phyloP scores from a whole-genome alignment of 2,113 vertebrate species.

The Cheilinus undulatus region DNA sequence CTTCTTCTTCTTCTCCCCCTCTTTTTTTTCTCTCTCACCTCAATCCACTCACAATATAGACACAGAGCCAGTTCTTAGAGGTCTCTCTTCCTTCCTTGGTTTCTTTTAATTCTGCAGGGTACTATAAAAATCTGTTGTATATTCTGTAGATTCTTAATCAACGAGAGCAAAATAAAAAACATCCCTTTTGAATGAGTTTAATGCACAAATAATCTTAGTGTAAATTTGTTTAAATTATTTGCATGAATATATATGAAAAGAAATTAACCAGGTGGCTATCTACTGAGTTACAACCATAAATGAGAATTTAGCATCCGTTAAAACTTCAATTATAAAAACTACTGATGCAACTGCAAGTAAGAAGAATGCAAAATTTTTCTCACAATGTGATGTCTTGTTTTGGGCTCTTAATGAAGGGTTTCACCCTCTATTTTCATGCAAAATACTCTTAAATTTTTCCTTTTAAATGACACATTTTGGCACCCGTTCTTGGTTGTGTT shows the following conservation, averaged over 20 bases:
- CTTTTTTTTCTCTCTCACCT: slow-evolving; percentile 28
- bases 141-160: no score
- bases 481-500: no score
- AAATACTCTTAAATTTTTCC: no score
- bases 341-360: not conserved
- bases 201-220: not conserved
- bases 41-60: slow-evolving; percentile 57
- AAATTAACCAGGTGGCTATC: not conserved
- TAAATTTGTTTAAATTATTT: not conserved
- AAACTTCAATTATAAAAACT: not conserved
- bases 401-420: no score
- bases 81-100: slow-evolving; percentile 16
- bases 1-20: slow-evolving; percentile 34
- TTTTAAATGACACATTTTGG: no score
- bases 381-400: not conserved
- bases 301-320: not conserved
- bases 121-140: slow-evolving; percentile 16
- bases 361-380: not conserved
- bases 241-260: no score
- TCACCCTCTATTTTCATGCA: no score
- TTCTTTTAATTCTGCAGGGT: slow-evolving; percentile 6
- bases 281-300: not conserved
- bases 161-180: no score
- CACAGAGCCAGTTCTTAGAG: slow-evolving; percentile 35
- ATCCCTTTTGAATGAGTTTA: no score